Evolutionary conservation across 2,113 vertebrate species (phyloP).

Genomic region (Gulo gulo): DNA sequence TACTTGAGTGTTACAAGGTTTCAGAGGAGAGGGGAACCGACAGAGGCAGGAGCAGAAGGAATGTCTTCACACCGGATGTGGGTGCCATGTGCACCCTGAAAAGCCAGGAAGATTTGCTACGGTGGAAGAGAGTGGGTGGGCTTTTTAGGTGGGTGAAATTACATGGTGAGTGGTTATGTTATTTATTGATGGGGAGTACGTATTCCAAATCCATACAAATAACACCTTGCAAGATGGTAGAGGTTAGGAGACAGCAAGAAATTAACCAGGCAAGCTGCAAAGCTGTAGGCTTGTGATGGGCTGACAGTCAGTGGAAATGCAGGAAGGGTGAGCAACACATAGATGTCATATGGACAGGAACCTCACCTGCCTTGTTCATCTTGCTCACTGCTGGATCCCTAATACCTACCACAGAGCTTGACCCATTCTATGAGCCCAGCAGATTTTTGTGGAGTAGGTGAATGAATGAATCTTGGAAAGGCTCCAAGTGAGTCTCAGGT

Average conservation of each 20-base stretch:
- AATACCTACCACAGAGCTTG: neutral
- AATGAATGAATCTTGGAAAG: neutral
- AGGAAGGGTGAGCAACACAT: neutral
- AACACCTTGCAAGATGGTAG: neutral
- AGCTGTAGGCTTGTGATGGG: neutral
- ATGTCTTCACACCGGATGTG: neutral
- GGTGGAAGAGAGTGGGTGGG: neutral
- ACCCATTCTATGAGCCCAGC: accelerated
- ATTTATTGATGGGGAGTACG: neutral
- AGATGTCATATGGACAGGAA: neutral
- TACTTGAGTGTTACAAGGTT: neutral
- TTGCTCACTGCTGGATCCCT: neutral
- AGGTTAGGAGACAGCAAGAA: neutral
- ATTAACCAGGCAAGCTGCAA: neutral
- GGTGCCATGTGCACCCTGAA: neutral
- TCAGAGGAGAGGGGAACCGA: neutral
- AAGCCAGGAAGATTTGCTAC: neutral
- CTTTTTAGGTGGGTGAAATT: neutral
- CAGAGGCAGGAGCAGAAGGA: neutral
- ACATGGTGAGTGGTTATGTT: neutral
- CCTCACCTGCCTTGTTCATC: neutral
- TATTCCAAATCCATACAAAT: neutral
- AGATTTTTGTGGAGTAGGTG: neutral
- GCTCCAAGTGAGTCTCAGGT: neutral
- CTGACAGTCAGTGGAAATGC: neutral